Conservation (phyloP, 1,140 invertebrate genomes). For the Caenorhabditis briggsae region DNA sequence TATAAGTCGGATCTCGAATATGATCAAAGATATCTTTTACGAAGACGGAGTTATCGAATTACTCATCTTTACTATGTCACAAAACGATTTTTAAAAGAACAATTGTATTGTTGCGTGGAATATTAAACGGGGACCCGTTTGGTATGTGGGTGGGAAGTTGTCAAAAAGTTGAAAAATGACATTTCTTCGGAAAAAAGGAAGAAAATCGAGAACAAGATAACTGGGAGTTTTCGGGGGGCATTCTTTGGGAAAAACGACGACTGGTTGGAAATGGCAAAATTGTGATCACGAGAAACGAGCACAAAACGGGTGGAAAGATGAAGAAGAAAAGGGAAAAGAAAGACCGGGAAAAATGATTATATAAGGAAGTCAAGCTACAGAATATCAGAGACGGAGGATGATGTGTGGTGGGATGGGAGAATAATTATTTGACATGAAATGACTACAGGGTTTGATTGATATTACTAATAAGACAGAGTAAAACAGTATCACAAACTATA, state of each 20-base stretch:
- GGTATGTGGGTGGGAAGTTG: too few species aligned
- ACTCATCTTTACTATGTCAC: not conserved
- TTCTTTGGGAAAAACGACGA: slow-evolving; percentile 36
- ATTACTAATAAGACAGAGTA: slow-evolving; percentile 23
- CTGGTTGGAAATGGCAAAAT: slow-evolving; percentile 15
- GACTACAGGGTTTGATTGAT: slow-evolving; percentile 34
- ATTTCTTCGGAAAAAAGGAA: not conserved
- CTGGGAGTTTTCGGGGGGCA: not conserved
- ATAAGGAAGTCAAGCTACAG: not conserved
- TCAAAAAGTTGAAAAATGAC: not conserved
- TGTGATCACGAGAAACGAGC: slow-evolving; percentile 23
- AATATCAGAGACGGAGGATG: not conserved
- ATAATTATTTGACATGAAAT: slow-evolving; percentile 41
- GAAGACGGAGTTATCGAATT: not conserved
- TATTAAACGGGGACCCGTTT: slow-evolving; percentile 35
- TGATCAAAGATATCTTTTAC: not conserved
- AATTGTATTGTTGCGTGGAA: not conserved
- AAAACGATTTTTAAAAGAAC: not conserved
- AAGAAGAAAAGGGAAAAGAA: not conserved
- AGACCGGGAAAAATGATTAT: slow-evolving; percentile 28
- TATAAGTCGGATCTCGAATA: too few species aligned
- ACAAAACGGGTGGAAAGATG: slow-evolving; percentile 11
- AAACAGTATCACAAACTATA: slow-evolving; percentile 36
- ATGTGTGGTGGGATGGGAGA: not conserved
- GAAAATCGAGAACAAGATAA: not conserved